Base-by-base conservation (phyloP, 2,888 invertebrate genomes). In the Neria commutata region DNA sequence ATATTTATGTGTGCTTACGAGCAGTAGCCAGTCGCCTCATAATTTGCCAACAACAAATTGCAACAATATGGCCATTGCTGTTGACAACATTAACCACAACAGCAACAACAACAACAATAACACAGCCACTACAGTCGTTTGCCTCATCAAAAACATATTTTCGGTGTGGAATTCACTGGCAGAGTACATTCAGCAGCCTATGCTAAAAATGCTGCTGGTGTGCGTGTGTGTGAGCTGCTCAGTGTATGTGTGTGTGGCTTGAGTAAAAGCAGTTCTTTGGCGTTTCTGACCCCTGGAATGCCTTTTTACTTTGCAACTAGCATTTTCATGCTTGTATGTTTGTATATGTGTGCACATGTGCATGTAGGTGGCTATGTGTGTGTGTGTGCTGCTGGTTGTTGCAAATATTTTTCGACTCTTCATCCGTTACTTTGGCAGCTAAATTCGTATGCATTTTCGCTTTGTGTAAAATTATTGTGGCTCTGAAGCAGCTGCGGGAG, bases 121-220 rank as follows among this genome's bases (percentile, higher is more conserved):
- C 37, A 37, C 37, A 37, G 6, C 37, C 37, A 37, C 8, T 14
- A n/a, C 37, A 11, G 37, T 37, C 37, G 8, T 37, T 14, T 17
- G 3, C 21, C 8, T 42, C 42, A 42, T 42, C 42, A 42, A 42
- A 42, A 42, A 42, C 42, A 42, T 42, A 42, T 42, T 42, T 42
- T 19, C 42, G 42, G 42, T 42, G 17, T 17, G 42, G 42, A 42
- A 42, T 42, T 42, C 19, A 14, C 14, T 37, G 8, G 8, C 11
- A 42, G 42, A 19, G 42, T 21, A 4, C 42, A n/a, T n/a, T 5
- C 19, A 42, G 42, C 17, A 42, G 17, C 21, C 21, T 4, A 42
- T 19, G 42, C 14, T 42, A 42, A 42, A 37, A 19, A 42, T 42
- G 42, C 14, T 17, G 42, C 21, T 21, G 42, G 17, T n/a, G 16